Base-by-base conservation (phyloP, 1,140 invertebrate genomes). In the Zaprionus tsacasi region DNA sequence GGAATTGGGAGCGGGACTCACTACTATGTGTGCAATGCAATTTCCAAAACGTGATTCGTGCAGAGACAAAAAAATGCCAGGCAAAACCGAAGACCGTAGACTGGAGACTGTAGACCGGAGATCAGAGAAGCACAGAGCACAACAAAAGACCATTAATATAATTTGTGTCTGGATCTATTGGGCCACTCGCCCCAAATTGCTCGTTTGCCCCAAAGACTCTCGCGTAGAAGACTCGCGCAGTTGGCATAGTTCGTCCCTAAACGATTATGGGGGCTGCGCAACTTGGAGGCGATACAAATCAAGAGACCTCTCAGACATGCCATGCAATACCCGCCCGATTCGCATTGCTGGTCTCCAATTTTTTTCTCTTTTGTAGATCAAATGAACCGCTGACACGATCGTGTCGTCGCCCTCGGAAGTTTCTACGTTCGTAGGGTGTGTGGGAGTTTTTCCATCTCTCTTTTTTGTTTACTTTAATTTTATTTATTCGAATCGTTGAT, bases 41-140 rank as follows among this genome's bases (percentile, higher is more conserved):
- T 86, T 86, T 86, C 82, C 78, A 86, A 86, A 86, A 86, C 82
- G 82, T 86, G 82, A 86, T 87, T 86, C 82, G 82, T 86, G 82
- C 82, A 85, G 59, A 81, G 82, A 86, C 82, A 85, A 85, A 85
- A 21, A 80, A 81, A 81, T 78, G 81, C 81, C 68, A 61, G 13
- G 54, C 50, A 67, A 40, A 40, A n/a, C 17, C 45, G 45, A 50
- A 50, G 45, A 45, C n/a, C 7, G 15, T 15, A 50, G 45, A 50
- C 45, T 6, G 38, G 13, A 48, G 45, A 50, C 45, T 6, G 10
- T 3, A 21, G 45, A 50, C 17, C 45, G 2, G 45, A 50, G 45
- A 25, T 8, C 56, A 67, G 60, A 79, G 73, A 33, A 57, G 38
- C 6, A 36, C n/a, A 43, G 6, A 64, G 67, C 65, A 67, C 55